A percentile compares a stretch with the other conserved stretches of the same genome.
phyloP scores from a whole-genome alignment of 2,888 invertebrate species.

The Mycalesis mineus region DNA sequence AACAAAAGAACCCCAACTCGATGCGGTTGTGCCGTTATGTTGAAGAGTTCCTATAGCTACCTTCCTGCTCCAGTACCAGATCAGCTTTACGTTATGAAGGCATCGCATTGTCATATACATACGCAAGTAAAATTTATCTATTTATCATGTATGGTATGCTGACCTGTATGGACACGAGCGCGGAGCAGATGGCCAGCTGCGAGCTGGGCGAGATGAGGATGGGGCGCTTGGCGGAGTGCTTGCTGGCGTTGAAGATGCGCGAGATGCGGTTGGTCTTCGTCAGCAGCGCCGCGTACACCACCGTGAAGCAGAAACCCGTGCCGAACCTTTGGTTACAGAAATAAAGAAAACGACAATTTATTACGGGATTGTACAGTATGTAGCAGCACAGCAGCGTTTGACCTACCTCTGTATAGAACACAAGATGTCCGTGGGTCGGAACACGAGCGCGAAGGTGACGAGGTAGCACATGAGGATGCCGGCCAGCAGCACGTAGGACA shows the following conservation, averaged over 20 bases:
- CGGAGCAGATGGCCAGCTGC: conserved; percentile 92
- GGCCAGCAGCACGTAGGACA: conserved; percentile 92
- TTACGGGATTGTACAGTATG: too few relatives aligned
- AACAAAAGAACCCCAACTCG: too few relatives aligned
- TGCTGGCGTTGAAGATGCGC: conserved; percentile 97
- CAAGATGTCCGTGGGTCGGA: conserved; percentile 90
- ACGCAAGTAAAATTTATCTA: too few relatives aligned
- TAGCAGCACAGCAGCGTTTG: too few relatives aligned
- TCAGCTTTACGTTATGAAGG: too few relatives aligned
- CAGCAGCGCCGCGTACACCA: conserved; percentile 96
- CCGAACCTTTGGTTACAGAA: conserved; percentile 79
- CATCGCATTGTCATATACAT: too few relatives aligned
- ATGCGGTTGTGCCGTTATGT: too few relatives aligned
- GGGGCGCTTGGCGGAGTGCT: conserved; percentile 95
- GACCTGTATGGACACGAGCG: conserved; percentile 92
- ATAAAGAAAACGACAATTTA: neutral
- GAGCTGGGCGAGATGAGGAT: conserved; percentile 95
- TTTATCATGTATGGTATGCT: neutral
- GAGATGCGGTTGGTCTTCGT: conserved; percentile 99
- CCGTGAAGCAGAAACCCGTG: conserved; percentile 97
- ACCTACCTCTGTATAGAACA: conserved; percentile 92
- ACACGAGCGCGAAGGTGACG: conserved; percentile 93
- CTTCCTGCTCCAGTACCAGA: too few relatives aligned
- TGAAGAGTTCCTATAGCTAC: too few relatives aligned
- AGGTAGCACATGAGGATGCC: conserved; percentile 95